These are phyloP conservation scores for Spodoptera frugiperda DNA, from an alignment of 1,140 invertebrate genomes.

Conservation along the genomic window DNA sequence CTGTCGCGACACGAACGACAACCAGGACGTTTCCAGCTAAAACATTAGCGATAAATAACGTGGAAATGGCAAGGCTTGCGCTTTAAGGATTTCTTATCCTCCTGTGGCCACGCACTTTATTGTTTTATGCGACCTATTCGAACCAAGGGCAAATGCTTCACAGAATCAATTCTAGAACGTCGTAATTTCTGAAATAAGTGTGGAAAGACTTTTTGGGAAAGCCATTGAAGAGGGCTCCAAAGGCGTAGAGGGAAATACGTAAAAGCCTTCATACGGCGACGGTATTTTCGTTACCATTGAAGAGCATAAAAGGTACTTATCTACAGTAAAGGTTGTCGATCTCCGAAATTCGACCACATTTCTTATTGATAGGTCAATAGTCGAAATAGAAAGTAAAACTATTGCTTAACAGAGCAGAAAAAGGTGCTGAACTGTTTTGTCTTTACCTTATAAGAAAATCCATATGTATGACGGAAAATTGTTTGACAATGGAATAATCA, in stretches of 20 bases:
- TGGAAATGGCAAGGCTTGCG: conserved; percentile 27
- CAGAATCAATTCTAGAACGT: conserved; percentile 21
- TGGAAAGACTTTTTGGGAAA: neutral
- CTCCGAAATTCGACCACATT: too few species aligned
- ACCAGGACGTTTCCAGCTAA: conserved; percentile 31
- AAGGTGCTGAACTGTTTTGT: too few species aligned
- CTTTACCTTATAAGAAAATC: too few species aligned
- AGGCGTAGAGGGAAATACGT: neutral
- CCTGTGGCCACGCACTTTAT: conserved; percentile 21
- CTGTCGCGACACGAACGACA: conserved; percentile 8
- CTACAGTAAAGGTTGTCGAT: too few species aligned
- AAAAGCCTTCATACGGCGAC: neutral
- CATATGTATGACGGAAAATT: too few species aligned
- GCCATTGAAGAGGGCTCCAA: neutral
- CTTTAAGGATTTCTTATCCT: conserved; percentile 29
- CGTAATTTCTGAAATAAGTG: conserved; percentile 4
- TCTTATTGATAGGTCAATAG: too few species aligned
- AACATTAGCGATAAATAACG: conserved; percentile 43
- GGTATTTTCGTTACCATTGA: too few species aligned
- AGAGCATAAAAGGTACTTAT: too few species aligned
- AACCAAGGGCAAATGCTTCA: neutral
- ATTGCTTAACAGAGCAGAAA: too few species aligned
- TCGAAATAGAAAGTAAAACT: too few species aligned
- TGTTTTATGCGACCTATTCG: conserved; percentile 40
- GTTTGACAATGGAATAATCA: too few species aligned